These are phyloP conservation scores for Tethya wilhelma DNA, from an alignment of 37 sponge, comb jelly and placozoan genomes.

Conservation along the genomic window DNA sequence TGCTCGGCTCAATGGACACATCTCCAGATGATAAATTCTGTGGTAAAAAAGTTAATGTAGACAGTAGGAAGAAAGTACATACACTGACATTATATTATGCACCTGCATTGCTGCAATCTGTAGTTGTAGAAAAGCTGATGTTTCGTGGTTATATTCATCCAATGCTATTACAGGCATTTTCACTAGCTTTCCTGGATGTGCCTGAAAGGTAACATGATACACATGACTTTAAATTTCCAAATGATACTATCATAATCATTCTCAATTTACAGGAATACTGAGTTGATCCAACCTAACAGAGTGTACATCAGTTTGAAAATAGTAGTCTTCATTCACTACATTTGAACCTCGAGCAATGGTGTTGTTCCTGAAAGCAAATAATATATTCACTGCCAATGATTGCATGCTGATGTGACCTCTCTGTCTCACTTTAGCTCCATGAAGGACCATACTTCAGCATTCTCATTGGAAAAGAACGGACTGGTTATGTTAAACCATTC, in stretches of 20 bases:
- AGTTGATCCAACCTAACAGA: neutral
- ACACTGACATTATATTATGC: no score
- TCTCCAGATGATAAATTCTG: neutral
- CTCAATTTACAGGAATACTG: neutral
- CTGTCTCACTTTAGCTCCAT: slow-evolving; percentile 3
- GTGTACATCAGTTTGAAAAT: slow-evolving; percentile 13
- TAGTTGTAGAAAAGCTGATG: slow-evolving; percentile 27
- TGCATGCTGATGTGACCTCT: neutral
- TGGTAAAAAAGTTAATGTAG: no score
- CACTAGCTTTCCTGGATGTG: slow-evolving; percentile 8
- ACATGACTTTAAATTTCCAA: neutral
- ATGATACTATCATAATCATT: neutral
- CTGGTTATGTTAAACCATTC: slow-evolving; percentile 1
- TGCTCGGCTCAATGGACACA: slow-evolving; percentile 6
- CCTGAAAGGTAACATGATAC: neutral
- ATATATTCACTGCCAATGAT: neutral
- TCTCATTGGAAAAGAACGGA: slow-evolving; percentile 8
- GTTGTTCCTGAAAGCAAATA: neutral
- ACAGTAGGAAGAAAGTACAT: no score
- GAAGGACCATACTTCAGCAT: slow-evolving; percentile 12
- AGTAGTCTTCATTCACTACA: neutral
- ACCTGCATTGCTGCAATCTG: neutral
- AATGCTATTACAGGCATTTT: neutral
- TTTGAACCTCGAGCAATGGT: neutral
- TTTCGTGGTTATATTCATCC: slow-evolving; percentile 6